Evolutionary conservation across 2,888 invertebrate species (phyloP), one percentile per base, ranked within the genome.

Genomic region (Auanema freiburgensis): DNA sequence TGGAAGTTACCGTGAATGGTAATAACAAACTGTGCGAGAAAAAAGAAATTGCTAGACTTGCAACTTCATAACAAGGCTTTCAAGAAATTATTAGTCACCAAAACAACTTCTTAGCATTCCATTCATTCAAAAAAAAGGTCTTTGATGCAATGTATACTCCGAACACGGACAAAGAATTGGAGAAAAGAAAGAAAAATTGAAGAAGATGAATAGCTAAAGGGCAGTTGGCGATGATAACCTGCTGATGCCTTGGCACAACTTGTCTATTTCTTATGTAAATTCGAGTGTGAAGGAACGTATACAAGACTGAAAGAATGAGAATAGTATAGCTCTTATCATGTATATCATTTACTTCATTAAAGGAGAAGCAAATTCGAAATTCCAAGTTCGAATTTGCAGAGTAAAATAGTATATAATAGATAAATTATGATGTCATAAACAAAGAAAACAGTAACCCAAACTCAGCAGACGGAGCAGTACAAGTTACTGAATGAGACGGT

Each of bases 1-100:
- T 46, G 16, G 16, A 12, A 23, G 23, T 50, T 16, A 12, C 16
- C 16, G 3, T 16, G 46, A 5, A 46, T 3, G 8, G 46, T 33
- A 33, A 33, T 33, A 33, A 33, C 33, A 33, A 33, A 33, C 33
- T 33, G 14, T 41, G 12, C 2, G 42, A 61, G 40, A 21, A 43
- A 53, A 59, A 23, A 16, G 41, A 51, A 52, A 52, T 52, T 52
- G 23, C 21, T 52, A 40, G 53, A 40, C 23, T 25, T 52, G 53
- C 25, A 52, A 33, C 33, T 33, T 40, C 53, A 33, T 52, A 52
- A 33, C 40, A 33, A 33, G n/a, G 53, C 16, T 52, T 52, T 16
- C 21, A 40, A 8, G 23, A 52, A n/a, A 10, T 21, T 52, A 33
- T 21, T 52, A 33, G 25, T 21, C 16, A 33, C 51, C 25, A 23